A percentile compares a stretch with the other conserved stretches of the same genome.
phyloP scores from a whole-genome alignment of 1,140 invertebrate genomes.

The Gerris buenoi region DNA sequence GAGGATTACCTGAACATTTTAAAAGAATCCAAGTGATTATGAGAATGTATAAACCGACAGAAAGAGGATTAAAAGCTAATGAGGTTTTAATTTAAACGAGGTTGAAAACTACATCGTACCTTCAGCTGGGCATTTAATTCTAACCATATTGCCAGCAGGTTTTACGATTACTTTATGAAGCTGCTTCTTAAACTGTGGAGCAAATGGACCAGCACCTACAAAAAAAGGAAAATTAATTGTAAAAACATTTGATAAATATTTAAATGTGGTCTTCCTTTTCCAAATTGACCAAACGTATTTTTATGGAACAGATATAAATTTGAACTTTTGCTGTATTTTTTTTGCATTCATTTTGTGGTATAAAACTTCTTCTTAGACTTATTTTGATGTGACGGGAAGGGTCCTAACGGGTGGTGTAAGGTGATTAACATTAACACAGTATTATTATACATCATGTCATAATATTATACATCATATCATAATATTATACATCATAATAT shows the following conservation, averaged over 20 bases:
- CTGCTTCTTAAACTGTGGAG: slow-evolving; percentile 34
- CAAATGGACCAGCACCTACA: neutral
- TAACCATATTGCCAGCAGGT: slow-evolving; percentile 49
- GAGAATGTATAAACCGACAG: too few species aligned
- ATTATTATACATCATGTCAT: too few species aligned
- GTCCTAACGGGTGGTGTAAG: too few species aligned
- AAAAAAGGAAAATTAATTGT: neutral
- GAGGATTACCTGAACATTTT: slow-evolving; percentile 49
- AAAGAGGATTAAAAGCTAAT: too few species aligned
- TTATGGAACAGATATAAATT: slow-evolving; percentile 7
- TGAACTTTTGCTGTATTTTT: neutral
- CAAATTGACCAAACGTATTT: slow-evolving; percentile 6
- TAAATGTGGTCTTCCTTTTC: neutral
- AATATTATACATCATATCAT: too few species aligned
- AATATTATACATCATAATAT: too few species aligned
- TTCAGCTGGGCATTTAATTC: slow-evolving; percentile 44
- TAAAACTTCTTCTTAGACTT: neutral
- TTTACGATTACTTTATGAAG: slow-evolving; percentile 38
- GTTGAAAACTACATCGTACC: too few species aligned
- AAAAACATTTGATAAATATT: neutral
- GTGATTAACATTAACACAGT: too few species aligned
- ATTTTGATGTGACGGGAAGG: too few species aligned
- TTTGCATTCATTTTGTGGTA: neutral
- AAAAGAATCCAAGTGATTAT: too few species aligned
- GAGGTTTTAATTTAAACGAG: too few species aligned